Evolutionary conservation across 2,113 vertebrate genomes (phyloP).

Genomic region (Plecturocebus donacophilus): DNA sequence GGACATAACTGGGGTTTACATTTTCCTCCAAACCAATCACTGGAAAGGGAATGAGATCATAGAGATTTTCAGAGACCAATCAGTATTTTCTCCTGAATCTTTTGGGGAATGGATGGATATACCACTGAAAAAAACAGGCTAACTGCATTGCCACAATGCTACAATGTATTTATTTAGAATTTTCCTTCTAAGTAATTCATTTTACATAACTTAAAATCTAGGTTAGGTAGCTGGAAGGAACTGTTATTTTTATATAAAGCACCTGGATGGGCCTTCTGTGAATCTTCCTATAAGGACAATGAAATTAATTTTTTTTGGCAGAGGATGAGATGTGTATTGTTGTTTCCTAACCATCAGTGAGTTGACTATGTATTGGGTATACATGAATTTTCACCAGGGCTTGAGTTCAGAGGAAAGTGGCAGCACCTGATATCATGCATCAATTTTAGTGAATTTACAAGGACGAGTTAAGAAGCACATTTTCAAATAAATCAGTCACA

Average conservation of each 20-base stretch:
- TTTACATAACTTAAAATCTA: constrained; percentile 74
- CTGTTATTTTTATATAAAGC: constrained; percentile 78
- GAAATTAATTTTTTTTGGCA: constrained; percentile 57
- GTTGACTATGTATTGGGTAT: background rate
- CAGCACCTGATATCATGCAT: background rate
- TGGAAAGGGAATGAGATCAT: background rate
- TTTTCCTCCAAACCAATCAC: constrained; percentile 20
- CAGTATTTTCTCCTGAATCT: constrained; percentile 39
- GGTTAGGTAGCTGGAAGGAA: constrained; percentile 74
- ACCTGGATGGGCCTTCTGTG: constrained; percentile 77
- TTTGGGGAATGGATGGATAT: constrained; percentile 6
- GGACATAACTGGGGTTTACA: background rate
- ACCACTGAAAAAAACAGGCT: constrained; percentile 1
- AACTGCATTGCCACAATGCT: background rate
- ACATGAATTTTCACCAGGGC: background rate
- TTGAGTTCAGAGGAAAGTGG: background rate
- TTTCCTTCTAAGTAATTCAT: constrained; percentile 66
- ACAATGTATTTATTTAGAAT: constrained; percentile 62
- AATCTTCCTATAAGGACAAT: constrained; percentile 67
- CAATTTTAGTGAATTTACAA: constrained; percentile 37
- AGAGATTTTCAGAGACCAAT: constrained; percentile 26
- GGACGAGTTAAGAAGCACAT: constrained; percentile 4
- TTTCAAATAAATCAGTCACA: constrained; percentile 5
- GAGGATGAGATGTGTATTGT: background rate
- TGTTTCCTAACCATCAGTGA: constrained; percentile 32